Evolutionary conservation across 2,888 invertebrate genomes (phyloP), one percentile per base, ranked within the genome.

Genomic region (Quadroppia sp.): DNA sequence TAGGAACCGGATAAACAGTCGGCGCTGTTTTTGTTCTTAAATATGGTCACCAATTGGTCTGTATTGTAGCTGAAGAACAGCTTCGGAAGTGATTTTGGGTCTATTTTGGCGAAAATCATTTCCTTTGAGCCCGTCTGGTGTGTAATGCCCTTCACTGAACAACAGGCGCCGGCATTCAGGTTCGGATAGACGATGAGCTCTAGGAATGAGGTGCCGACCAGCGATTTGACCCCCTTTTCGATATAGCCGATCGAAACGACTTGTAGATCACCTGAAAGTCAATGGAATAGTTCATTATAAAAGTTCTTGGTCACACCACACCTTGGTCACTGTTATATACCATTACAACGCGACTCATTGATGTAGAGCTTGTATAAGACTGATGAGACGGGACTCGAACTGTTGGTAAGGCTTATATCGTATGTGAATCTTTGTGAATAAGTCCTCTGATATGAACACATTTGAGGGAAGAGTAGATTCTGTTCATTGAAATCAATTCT

Each of bases 391-490:
- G 56, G 56, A 25, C 13, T 28, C 2, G 20, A 28, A 4, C 56
- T 56, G 56, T 56, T 56, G 6, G 17, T 28, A 15, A 56, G 28
- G 7, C 13, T 13, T 20, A 56, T 1, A 28, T 28, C 28, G 28
- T 56, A 56, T 9, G 56, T 20, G 13, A 56, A 28, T 15, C 56
- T 25, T 56, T 56, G 56, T 13, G 56, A 56, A 15, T 56, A 56
- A 28, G 56, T 56, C 56, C 56, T 56, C 23, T 28, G 23, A 28
- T 56, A 56, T 2, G 56, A 56, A 56, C 56, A 56, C 56, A 56
- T 28, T 28, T 56, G 7, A 3, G 56, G 56, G 13, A 7, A 56
- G 23, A 25, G 17, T 2, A 56, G 56, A 28, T 56, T 20, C 23
- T 56, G 13, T 56, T 17, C 56, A 28, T 56, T 56, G 13, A 56